These are phyloP conservation scores for Trididemnum miniatum DNA, from an alignment of 23 tunicate species.

Conservation along the genomic window DNA sequence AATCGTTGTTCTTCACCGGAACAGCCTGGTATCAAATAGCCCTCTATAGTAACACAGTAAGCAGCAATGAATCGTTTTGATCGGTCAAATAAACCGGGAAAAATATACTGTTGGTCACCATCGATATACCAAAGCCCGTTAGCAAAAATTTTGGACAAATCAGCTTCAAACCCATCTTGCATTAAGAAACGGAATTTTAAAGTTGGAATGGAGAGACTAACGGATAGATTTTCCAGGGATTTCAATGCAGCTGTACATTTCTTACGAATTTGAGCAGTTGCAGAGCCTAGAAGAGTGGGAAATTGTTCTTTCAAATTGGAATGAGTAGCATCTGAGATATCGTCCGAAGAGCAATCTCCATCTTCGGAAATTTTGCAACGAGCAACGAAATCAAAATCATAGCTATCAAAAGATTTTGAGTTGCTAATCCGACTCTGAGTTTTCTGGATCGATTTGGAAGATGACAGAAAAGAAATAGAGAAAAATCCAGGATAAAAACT, in stretches of 20 bases:
- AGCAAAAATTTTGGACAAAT: background rate
- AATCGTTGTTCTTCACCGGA: slow-evolving; percentile 9
- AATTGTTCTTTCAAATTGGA: background rate
- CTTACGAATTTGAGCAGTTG: background rate
- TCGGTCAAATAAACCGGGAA: slow-evolving; percentile 39
- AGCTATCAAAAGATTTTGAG: too few species aligned
- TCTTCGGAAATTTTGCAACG: slow-evolving; percentile 40
- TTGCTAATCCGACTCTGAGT: background rate
- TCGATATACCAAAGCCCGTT: slow-evolving; percentile 35
- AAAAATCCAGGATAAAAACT: slow-evolving; percentile 55
- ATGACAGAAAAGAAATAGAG: background rate
- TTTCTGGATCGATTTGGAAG: background rate
- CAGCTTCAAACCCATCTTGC: slow-evolving; percentile 35
- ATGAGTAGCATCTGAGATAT: background rate
- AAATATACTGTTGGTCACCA: background rate
- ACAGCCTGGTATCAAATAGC: slow-evolving; percentile 36
- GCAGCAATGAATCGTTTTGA: slow-evolving; percentile 25
- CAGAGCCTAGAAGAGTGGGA: background rate
- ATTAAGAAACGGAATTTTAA: slow-evolving; percentile 19
- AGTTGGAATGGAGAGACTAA: background rate
- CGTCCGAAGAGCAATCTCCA: slow-evolving; percentile 1
- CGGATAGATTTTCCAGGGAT: background rate
- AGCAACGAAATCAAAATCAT: slow-evolving; percentile 22
- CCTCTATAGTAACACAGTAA: slow-evolving; percentile 34
- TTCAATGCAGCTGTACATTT: background rate